Base-by-base conservation (phyloP, 2,797 vertebrate genomes). In the Adelosebastes latens region DNA sequence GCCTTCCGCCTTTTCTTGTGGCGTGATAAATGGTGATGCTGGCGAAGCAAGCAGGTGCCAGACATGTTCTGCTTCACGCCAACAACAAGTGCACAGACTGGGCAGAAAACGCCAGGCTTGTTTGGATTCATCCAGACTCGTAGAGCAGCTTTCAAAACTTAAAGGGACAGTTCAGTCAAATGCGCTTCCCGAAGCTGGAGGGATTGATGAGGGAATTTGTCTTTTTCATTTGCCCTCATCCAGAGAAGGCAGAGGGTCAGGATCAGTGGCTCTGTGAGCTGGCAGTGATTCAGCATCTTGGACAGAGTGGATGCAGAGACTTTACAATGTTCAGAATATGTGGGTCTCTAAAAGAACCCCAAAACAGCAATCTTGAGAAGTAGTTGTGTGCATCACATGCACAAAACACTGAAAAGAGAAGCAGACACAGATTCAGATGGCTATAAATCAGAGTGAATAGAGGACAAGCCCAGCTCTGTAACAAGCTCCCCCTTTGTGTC, bases 401-500 rank as follows among this genome's bases (percentile, higher is more conserved):
- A 13, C n/a, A 31, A 64, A 55, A 42, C 11, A 42, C 75, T 34
- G 8, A 53, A 27, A 25, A 65, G 36, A 67, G 70, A 65, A 31
- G 3, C 62, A 75, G 85, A 82, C 71, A 34, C 70, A 66, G 68
- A 77, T 63, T 66, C 62, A 34, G 77, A 18, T 24, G 66, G 58
- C 79, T 62, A 8, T 75, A 74, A 68, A 46, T 75, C 31, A 11
- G 53, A 67, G 60, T 53, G 87, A 85, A 74, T 52, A 72, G 80
- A 76, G 80, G 65, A 84, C 32, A 25, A 79, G 72, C 64, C 65
- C 22, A 1, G 80, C 83, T 88, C 81, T 70, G 25, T 65, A 89
- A 91, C 92, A 94, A 83, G 69, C 80, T 42, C 31, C 20, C 32
- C 85, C 92, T 92, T 93, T 94, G 91, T 93, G 63, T n/a, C 49